Evolutionary conservation across 2,113 vertebrate genomes (phyloP).

Genomic region (Aix galericulata): DNA sequence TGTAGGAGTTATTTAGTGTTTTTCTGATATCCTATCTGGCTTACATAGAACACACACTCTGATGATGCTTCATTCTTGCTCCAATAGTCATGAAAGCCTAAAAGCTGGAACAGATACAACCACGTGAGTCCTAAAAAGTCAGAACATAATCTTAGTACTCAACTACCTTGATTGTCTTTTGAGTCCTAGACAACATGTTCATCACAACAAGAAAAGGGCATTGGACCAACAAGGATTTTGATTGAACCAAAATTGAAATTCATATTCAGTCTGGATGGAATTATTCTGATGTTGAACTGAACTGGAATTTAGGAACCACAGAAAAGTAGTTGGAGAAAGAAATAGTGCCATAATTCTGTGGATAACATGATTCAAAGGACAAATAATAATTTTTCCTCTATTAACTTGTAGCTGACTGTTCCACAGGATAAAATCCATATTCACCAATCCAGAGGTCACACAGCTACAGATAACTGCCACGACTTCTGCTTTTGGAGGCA

Average conservation of each 20-base stretch:
- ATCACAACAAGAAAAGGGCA: not conserved
- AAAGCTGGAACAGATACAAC: not conserved
- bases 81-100: not conserved
- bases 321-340: constrained; percentile 6
- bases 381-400: not conserved
- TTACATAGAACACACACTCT: not conserved
- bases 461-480: not conserved
- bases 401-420: not conserved
- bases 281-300: not conserved
- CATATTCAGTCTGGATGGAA: not conserved
- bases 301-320: not conserved
- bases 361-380: not conserved
- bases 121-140: not conserved
- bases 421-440: not conserved
- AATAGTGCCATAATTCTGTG: not conserved
- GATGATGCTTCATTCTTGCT: not conserved
- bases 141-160: not conserved
- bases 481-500: not conserved
- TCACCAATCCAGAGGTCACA: not conserved
- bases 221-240: not conserved
- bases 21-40: not conserved
- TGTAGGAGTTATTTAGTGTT: not conserved
- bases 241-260: constrained; percentile 29
- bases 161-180: not conserved
- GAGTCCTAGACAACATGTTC: not conserved